These are phyloP conservation scores for Agonopterix subpropinquella DNA, from an alignment of 2,888 invertebrate species.

Conservation along the genomic window DNA sequence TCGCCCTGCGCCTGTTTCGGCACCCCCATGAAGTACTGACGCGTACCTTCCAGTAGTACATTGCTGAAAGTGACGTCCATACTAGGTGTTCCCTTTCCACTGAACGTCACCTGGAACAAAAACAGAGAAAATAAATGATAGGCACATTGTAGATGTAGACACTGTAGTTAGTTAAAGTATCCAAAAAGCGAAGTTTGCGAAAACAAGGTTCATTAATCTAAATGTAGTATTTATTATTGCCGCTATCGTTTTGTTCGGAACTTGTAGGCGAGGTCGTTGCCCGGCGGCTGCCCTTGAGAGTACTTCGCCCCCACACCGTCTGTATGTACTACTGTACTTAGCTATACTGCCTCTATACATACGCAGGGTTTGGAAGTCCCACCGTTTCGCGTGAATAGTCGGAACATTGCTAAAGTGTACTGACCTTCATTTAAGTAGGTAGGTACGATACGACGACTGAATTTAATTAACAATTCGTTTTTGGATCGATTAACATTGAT, in stretches of 20 bases:
- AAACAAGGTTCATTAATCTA: conserved; percentile 14
- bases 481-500: neutral
- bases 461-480: neutral
- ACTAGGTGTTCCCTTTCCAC: conserved; percentile 61
- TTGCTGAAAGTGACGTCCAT: conserved; percentile 87
- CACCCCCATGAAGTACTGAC: conserved; percentile 88
- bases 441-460: neutral
- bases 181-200: neutral
- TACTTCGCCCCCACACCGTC: conserved; percentile 50
- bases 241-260: conserved; percentile 23
- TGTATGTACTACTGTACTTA: conserved; percentile 17
- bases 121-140: too few relatives aligned
- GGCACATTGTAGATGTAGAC: too few relatives aligned
- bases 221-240: conserved; percentile 10
- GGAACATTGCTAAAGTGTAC: conserved; percentile 32
- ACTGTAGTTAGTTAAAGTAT: neutral
- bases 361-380: too few relatives aligned
- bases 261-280: conserved; percentile 51
- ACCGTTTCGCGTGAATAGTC: conserved; percentile 28
- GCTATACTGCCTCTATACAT: too few relatives aligned
- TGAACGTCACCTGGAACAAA: conserved; percentile 45
- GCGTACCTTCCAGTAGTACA: conserved; percentile 85
- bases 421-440: conserved; percentile 32
- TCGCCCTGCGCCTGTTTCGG: conserved; percentile 73
- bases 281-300: conserved; percentile 65